Base-by-base conservation (phyloP, 2,888 invertebrate genomes). In the Euzophera pinguis region DNA sequence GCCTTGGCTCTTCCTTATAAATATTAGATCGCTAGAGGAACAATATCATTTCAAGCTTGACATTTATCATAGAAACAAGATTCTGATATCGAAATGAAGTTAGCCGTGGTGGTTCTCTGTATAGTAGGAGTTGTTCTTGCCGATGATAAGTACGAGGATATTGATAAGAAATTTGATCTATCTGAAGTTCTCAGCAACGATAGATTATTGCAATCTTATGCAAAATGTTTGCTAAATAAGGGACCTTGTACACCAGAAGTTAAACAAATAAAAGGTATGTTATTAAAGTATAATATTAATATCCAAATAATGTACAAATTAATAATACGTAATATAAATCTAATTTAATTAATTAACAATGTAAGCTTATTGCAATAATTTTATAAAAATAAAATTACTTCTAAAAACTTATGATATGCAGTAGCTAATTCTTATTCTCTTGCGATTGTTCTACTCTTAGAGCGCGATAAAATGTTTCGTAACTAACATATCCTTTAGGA, bases 161-260 rank as follows among this genome's bases (percentile, higher is more conserved):
- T 91, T 59, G 93, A 91, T 63, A 94, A 94, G 61, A 91, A 93
- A 66, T 87, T 95, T 50, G 91, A 95, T 70, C 60, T 95, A 52
- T 92, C 94, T 52, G 91, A 93, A 73, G 92, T 95, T 53, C 75
- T 96, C 12, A 71, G 69, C 8, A 95, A 93, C 71, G 92, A 94
- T 3, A 91, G 95, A 54, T 78, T 95, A 34, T 78, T 95, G 29
- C 89, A 91, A 37, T 91, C 93, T 49, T 95, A 95, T 65, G 78
- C 93, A 9, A 92, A 93, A 56, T 96, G 95, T 67, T 76, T 95
- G 57, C 76, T 95, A 60, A 91, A 91, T 13, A 84, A 89, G 56
- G 93, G 93, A 42, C 92, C 91, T 2, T 95, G 95, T 71, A 94
- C 94, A 0, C 91, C 94, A 7, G 95, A 95, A 78, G 93, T 93